Base-by-base conservation (phyloP, 1,140 invertebrate species). In the Drosophila prosaltans region DNA sequence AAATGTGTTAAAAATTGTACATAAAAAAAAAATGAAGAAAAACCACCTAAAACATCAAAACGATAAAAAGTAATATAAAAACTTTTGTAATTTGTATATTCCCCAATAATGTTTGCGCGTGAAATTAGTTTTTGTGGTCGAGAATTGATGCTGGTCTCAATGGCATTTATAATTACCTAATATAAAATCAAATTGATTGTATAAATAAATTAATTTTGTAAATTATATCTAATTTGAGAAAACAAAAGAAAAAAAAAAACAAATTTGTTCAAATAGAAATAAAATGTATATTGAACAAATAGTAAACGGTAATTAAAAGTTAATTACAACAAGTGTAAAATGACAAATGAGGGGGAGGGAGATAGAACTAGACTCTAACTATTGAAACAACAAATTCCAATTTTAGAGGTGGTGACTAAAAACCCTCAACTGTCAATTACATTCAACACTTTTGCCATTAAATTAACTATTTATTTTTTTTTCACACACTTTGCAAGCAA, bases 111-210 rank as follows among this genome's bases (percentile, higher is more conserved):
- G 48, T 84, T 69, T 78, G 65, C 65, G 68, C 62, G 74, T 85
- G 61, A 75, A 85, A 85, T 85, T 85, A 78, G 82, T 78, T 81
- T 72, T 43, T 68, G 74, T 57, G 81, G 79, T 58, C 4, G 5
- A 28, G 6, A 32, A 32, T 43, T 24, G 28, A 9, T 16, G 24
- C 9, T 8, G 10, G 54, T 76, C 69, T 64, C 30, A 21, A 39
- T 59, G 24, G 48, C 41, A 63, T 61, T 76, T 76, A 71, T 86
- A 82, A 86, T 88, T 82, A 73, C 43, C 62, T 63, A 45, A 74
- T 67, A 82, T 82, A 21, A 69, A 88, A 77, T 76, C n/a, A 58
- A 88, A 86, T 72, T 73, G 58, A 60, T 69, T 65, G 71, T 54
- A 63, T 68, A 83, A 72, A 80, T 69, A 69, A 65, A 51, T 51